Evolutionary conservation across 1,140 invertebrate genomes (phyloP).

Genomic region (Aphaenogaster rudis): DNA sequence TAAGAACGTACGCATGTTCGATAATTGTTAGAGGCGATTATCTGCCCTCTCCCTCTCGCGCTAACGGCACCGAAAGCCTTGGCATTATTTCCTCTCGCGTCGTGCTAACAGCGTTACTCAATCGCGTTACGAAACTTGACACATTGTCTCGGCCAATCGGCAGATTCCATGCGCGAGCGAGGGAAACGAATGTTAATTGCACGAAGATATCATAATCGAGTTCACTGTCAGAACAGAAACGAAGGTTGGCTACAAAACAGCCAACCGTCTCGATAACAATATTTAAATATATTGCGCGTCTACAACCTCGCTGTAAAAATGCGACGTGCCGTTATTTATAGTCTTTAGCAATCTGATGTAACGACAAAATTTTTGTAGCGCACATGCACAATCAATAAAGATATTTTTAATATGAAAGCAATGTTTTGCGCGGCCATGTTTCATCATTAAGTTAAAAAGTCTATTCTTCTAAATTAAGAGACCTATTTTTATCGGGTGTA

Average conservation of each 20-base stretch:
- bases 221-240: not conserved
- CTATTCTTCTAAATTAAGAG: conserved; percentile 51
- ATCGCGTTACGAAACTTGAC: conserved; percentile 79
- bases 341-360: not conserved
- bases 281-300: not conserved
- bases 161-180: conserved; percentile 33
- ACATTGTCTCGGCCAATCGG: conserved; percentile 59
- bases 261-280: not conserved
- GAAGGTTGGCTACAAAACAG: not conserved
- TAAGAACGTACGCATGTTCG: conserved; percentile 36
- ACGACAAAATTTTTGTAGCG: not conserved
- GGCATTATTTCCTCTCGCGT: conserved; percentile 80
- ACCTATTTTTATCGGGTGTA: conserved; percentile 31
- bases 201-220: not conserved
- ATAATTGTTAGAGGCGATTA: conserved; percentile 65
- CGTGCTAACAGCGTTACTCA: conserved; percentile 77
- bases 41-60: conserved; percentile 40
- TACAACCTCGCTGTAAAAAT: not conserved
- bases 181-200: conserved; percentile 11
- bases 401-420: conserved; percentile 11
- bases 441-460: conserved; percentile 25
- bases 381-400: not conserved
- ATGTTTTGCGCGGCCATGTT: not conserved
- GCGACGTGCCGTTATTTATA: not conserved
- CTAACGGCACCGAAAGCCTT: conserved; percentile 73